These are phyloP conservation scores for Quadroppia sp. DNA, from an alignment of 2,888 invertebrate genomes.

Conservation along the genomic window DNA sequence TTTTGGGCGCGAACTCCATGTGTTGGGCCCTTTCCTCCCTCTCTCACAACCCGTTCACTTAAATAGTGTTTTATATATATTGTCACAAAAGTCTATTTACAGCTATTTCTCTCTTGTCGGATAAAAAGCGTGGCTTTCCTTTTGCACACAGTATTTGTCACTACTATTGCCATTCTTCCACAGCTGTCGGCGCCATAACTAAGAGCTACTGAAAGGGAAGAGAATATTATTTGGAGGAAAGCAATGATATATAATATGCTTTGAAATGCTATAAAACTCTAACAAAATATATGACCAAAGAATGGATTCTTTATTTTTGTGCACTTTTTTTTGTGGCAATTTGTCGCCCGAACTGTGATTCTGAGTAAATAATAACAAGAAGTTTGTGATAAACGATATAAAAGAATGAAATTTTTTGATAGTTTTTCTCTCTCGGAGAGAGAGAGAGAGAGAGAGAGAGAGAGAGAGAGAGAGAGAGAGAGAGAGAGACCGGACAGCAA, in stretches of 20 bases:
- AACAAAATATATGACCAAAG: not conserved
- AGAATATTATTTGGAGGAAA: not conserved
- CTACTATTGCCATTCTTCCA: not conserved
- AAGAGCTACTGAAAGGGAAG: not conserved
- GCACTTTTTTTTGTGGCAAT: conserved; percentile 16
- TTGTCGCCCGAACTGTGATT: conserved; percentile 2
- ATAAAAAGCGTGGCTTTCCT: not conserved
- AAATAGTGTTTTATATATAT: not conserved
- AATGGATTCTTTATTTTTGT: not conserved
- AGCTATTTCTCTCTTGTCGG: not conserved
- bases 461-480: conserved; percentile 34
- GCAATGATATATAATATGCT: too few species aligned
- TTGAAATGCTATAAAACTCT: not conserved
- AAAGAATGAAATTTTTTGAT: too few species aligned
- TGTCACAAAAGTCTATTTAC: not conserved
- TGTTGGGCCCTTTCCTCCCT: not conserved
- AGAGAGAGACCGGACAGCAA: too few species aligned
- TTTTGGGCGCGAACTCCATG: not conserved
- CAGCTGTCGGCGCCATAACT: conserved; percentile 29
- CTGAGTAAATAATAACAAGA: conserved; percentile 18
- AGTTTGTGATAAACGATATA: conserved; percentile 14
- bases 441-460: conserved; percentile 50
- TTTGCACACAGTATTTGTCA: not conserved
- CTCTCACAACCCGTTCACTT: not conserved
- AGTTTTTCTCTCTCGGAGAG: too few species aligned